phyloP scores from a whole-genome alignment of 2,113 vertebrate genomes.

The Clarias gariepinus region DNA sequence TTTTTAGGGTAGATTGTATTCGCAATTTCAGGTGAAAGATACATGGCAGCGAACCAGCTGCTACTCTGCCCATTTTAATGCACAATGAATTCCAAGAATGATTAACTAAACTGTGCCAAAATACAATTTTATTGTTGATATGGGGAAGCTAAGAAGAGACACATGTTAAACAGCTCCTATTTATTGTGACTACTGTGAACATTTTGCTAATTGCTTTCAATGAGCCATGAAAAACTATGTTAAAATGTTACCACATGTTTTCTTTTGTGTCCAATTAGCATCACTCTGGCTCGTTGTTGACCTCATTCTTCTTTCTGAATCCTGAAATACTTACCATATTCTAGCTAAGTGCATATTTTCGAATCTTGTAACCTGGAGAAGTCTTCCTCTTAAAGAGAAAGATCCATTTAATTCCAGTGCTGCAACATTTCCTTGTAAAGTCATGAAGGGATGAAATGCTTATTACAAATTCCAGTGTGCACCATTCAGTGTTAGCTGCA shows the following conservation, averaged over 20 bases:
- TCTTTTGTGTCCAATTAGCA: constrained; percentile 41
- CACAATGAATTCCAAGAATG: neutral
- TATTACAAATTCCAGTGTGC: constrained; percentile 8
- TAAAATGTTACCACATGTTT: constrained; percentile 14
- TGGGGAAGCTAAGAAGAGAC: neutral
- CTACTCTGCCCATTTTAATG: neutral
- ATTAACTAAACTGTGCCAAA: neutral
- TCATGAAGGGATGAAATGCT: constrained; percentile 3
- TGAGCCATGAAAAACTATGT: constrained; percentile 5
- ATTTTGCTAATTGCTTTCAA: constrained; percentile 30
- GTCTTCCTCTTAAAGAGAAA: constrained; percentile 24
- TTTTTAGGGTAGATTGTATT: too few relatives aligned
- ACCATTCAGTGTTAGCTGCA: neutral
- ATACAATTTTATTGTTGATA: neutral
- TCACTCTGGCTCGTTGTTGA: neutral
- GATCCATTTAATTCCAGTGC: constrained; percentile 9
- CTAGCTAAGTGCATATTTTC: neutral
- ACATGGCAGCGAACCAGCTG: neutral
- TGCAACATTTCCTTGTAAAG: neutral
- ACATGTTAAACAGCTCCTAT: neutral
- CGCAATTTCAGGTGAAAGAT: too few relatives aligned
- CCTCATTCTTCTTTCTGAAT: constrained; percentile 3
- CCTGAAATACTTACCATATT: neutral
- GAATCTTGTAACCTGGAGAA: neutral
- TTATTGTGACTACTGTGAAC: constrained; percentile 13